Evolutionary conservation across 2,113 vertebrate genomes (phyloP), one percentile per base, ranked within the genome.

Genomic region (Platycercus adscitus): DNA sequence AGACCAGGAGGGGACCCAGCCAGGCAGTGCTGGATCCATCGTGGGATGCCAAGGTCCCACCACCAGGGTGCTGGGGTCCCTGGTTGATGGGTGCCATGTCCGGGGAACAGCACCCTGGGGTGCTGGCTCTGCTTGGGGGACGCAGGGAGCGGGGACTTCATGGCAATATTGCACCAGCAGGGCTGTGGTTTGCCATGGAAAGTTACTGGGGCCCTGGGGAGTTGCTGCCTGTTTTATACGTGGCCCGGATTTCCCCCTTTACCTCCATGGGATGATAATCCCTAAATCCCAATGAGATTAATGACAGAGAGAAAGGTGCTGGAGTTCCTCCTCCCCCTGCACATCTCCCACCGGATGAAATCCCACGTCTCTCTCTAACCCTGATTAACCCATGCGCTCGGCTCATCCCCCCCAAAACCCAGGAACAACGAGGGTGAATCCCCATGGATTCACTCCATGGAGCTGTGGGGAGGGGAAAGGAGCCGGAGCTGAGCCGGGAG

Each of bases 261-360:
- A 93, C 91, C 95, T 89, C 90, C 71, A 53, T 4, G 43, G 75
- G 77, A 37, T 7, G 43, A 83, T 97, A 97, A 97, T 97, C 96
- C 84, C 96, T 96, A 96, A 97, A 97, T 97, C 96, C 96, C 96
- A 23, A 64, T 2, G 87, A 37, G 92, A 97, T 97, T 96, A 96
- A 50, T 66, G 53, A 84, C 91, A 43, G 63, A 37, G 35, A 7
- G 93, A 11, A 88, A 96, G 86, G 91, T 89, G 90, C 52, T 0
- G 4, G 52, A 7, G 77, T 5, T 70, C 24, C 80, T 80, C 77
- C 75, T n/a, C 73, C 65, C 8, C 81, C 52, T 64, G n/a, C 10
- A 19, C 3, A 9, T 2, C 73, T 49, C 92, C 47, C 80, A 8
- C 29, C 63, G 86, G 82, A 92, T 6, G 18, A 94, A 87, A 92